Conservation (phyloP, 2,888 invertebrate species). For the Drosophila flavopinicola region DNA sequence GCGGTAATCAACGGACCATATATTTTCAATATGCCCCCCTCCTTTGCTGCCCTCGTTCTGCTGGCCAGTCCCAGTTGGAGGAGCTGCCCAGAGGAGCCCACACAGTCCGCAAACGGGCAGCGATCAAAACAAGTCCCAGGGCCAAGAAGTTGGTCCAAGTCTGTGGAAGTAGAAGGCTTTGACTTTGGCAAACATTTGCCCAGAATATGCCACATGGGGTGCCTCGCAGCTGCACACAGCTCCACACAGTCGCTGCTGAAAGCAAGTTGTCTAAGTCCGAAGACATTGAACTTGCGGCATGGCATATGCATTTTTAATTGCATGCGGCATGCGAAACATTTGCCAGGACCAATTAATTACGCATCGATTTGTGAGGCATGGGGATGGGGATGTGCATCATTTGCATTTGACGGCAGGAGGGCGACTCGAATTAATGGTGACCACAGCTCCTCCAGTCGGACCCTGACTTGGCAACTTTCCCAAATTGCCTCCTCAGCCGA, state of each 20-base stretch:
- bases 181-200: constrained; percentile 50
- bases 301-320: constrained; percentile 78
- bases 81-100: constrained; percentile 48
- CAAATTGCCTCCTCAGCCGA: constrained; percentile 51
- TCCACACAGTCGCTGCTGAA: constrained; percentile 48
- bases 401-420: constrained; percentile 69
- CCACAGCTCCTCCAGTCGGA: constrained; percentile 9
- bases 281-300: constrained; percentile 74
- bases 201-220: constrained; percentile 58
- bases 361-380: constrained; percentile 76
- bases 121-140: constrained; percentile 73
- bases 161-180: constrained; percentile 14
- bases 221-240: constrained; percentile 15
- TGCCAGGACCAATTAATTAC: constrained; percentile 72
- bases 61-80: background rate
- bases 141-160: constrained; percentile 33
- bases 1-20: constrained; percentile 79
- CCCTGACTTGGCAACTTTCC: constrained; percentile 72
- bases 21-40: constrained; percentile 56
- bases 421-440: constrained; percentile 45
- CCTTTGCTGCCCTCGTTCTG: background rate
- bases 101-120: constrained; percentile 59
- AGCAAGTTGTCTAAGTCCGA: constrained; percentile 56
- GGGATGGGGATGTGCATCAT: constrained; percentile 54
- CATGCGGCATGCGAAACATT: constrained; percentile 73